phyloP scores from a whole-genome alignment of 2,888 invertebrate species.

The Apoda limacodes region DNA sequence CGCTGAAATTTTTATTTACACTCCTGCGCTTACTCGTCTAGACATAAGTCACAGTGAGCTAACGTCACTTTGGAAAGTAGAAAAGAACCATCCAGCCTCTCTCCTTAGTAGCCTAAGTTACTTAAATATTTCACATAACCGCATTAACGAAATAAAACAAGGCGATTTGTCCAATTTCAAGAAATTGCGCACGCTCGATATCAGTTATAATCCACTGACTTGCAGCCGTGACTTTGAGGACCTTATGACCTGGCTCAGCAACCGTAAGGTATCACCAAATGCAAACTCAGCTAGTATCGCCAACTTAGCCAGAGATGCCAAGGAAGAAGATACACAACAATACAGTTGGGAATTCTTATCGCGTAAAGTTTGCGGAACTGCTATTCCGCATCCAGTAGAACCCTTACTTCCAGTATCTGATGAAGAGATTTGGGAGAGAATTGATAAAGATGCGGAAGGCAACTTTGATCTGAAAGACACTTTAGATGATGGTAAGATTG shows the following conservation, averaged over 20 bases:
- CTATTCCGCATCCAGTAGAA: constrained; percentile 41
- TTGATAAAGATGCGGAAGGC: constrained; percentile 45
- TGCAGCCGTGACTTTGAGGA: constrained; percentile 77
- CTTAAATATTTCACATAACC: constrained; percentile 72
- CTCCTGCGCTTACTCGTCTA: constrained; percentile 72
- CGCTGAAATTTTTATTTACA: constrained; percentile 73
- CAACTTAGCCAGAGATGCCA: constrained; percentile 44
- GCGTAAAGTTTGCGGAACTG: constrained; percentile 50
- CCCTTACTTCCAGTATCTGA: constrained; percentile 45
- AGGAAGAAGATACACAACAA: constrained; percentile 33
- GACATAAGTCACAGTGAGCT: constrained; percentile 79
- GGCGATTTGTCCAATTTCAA: constrained; percentile 71
- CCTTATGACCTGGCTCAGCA: constrained; percentile 74
- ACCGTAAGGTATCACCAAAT: constrained; percentile 68
- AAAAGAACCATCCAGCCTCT: constrained; percentile 47
- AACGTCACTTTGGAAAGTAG: constrained; percentile 74
- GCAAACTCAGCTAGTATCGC: constrained; percentile 46
- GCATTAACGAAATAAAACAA: constrained; percentile 64
- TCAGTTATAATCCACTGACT: constrained; percentile 74
- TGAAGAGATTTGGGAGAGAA: constrained; percentile 61
- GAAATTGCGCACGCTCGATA: constrained; percentile 70
- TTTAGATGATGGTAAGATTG: constrained; percentile 48
- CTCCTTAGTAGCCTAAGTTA: constrained; percentile 66
- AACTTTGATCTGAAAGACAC: constrained; percentile 56
- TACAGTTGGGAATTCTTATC: constrained; percentile 61